Evolutionary conservation across 2,888 invertebrate species (phyloP).

Genomic region (Pteria penguin): DNA sequence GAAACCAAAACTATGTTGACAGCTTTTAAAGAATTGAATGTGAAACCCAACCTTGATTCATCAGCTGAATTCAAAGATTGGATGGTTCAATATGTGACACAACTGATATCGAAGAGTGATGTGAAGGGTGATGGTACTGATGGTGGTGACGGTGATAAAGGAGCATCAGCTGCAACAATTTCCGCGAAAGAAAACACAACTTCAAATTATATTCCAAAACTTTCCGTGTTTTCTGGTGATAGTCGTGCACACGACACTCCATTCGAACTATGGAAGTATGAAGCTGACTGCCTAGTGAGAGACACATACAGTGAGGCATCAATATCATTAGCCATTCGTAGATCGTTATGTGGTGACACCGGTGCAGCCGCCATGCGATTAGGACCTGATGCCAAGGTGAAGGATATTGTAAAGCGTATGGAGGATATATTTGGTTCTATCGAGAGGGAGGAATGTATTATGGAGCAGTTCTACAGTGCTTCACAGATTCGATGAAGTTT

Average conservation of each 20-base stretch:
- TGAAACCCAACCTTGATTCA: background rate
- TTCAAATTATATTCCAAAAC: background rate
- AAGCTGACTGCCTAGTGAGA: background rate
- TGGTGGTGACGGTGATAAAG: background rate
- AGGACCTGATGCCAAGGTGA: background rate
- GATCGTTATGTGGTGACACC: background rate
- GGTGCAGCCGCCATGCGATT: background rate
- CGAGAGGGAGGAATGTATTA: background rate
- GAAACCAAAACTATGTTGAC: background rate
- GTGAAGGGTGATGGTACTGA: background rate
- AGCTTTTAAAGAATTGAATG: background rate
- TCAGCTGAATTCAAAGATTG: background rate
- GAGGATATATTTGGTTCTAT: conserved; percentile 1
- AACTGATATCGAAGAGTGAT: background rate
- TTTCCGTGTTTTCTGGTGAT: background rate
- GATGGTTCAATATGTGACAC: background rate
- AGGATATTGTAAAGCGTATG: background rate
- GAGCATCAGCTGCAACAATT: background rate
- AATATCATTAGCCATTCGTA: background rate
- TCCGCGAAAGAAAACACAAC: background rate
- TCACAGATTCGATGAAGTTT: background rate
- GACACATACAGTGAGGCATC: background rate
- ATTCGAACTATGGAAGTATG: background rate
- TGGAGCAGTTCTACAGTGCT: background rate
- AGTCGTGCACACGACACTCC: background rate